phyloP scores from a whole-genome alignment of 1,140 invertebrate genomes.

The Meteorus sp. region DNA sequence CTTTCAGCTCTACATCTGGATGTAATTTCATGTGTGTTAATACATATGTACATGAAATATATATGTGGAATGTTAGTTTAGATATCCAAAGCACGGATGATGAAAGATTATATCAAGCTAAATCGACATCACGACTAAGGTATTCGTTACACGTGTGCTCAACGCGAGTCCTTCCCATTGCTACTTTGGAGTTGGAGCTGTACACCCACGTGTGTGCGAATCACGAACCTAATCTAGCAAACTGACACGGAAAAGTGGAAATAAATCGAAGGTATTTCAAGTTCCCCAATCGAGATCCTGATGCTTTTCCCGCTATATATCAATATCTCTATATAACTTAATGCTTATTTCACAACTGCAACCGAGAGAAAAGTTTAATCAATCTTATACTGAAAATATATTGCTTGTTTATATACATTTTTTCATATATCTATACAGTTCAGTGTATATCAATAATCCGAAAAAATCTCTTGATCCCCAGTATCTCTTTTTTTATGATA shows the following conservation, averaged over 20 bases:
- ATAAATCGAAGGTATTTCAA: constrained; percentile 29
- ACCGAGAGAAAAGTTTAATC: too few relatives aligned
- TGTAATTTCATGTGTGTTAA: too few relatives aligned
- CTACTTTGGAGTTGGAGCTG: neutral
- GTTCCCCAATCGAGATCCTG: neutral
- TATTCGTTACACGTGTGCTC: constrained; percentile 36
- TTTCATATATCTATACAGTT: too few relatives aligned
- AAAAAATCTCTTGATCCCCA: too few relatives aligned
- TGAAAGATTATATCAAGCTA: constrained; percentile 1
- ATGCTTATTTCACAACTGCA: too few relatives aligned
- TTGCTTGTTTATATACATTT: too few relatives aligned
- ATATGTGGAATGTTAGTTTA: neutral
- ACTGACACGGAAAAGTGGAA: constrained; percentile 40
- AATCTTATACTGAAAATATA: too few relatives aligned
- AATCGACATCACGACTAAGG: constrained; percentile 21
- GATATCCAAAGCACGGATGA: neutral
- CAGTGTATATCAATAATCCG: too few relatives aligned
- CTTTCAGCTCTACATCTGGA: too few relatives aligned
- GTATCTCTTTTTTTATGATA: too few relatives aligned
- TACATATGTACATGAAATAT: too few relatives aligned
- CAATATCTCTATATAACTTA: too few relatives aligned
- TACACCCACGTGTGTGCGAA: constrained; percentile 17
- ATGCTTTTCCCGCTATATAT: neutral
- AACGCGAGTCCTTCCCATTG: neutral
- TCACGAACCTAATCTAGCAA: constrained; percentile 44